Percentiles rank a stretch among this genome's conserved stretches.
phyloP scores from a whole-genome alignment of 1,140 invertebrate species.

The Halyomorpha halys region DNA sequence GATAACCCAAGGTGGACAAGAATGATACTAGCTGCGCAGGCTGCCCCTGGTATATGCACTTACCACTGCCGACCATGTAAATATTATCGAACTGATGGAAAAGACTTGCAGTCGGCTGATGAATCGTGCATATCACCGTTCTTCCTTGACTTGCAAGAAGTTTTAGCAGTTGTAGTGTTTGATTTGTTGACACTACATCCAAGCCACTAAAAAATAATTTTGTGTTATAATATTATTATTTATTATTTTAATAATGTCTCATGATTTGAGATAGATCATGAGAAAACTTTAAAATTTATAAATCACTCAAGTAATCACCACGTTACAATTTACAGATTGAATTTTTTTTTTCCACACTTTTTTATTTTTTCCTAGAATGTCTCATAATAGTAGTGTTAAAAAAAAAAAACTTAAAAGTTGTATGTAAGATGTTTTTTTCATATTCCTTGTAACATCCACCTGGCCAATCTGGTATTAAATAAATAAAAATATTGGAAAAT shows the following conservation, averaged over 20 bases:
- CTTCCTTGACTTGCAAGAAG: constrained; percentile 41
- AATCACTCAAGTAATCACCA: no score
- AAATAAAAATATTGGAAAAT: no score
- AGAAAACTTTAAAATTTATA: no score
- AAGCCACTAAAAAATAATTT: constrained; percentile 41
- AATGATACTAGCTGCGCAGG: constrained; percentile 43
- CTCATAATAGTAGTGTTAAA: not conserved
- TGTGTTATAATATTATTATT: no score
- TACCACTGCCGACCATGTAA: constrained; percentile 47
- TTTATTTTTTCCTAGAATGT: not conserved
- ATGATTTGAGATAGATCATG: not conserved
- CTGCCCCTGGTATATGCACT: constrained; percentile 47
- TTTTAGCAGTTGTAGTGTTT: constrained; percentile 42
- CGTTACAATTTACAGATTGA: no score
- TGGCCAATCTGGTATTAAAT: no score
- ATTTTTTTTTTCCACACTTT: no score
- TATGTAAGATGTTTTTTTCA: no score
- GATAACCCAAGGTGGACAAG: constrained; percentile 29
- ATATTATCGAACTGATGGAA: constrained; percentile 52
- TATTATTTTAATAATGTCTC: not conserved
- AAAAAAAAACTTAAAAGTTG: no score
- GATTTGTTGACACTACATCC: constrained; percentile 48
- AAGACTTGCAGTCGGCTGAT: constrained; percentile 53
- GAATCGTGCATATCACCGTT: constrained; percentile 56
- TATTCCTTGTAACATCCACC: no score